Evolutionary conservation across 2,797 vertebrate genomes (phyloP).

Genomic region (Pampus argenteus): DNA sequence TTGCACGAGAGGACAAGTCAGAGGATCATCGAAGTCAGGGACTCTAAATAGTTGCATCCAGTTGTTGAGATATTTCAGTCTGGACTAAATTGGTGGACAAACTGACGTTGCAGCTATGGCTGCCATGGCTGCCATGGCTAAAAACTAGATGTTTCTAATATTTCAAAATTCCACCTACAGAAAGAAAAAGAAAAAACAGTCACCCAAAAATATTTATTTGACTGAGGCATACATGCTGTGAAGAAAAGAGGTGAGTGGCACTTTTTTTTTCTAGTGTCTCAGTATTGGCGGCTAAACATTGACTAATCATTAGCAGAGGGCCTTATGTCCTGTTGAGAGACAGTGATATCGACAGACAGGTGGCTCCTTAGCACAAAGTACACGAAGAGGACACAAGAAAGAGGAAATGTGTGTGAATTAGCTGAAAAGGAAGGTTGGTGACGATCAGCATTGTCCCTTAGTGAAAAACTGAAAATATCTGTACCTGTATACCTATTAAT

Average conservation of each 20-base stretch:
- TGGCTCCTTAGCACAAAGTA: neutral
- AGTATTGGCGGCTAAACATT: constrained; percentile 27
- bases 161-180: neutral
- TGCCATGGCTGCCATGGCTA: too few relatives aligned
- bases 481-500: neutral
- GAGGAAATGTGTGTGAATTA: neutral
- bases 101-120: neutral
- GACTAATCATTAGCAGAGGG: constrained; percentile 31
- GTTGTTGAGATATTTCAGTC: too few relatives aligned
- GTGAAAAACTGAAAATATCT: neutral
- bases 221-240: neutral
- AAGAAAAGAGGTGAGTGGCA: neutral
- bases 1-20: too few relatives aligned
- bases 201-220: neutral
- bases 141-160: neutral
- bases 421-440: constrained; percentile 14
- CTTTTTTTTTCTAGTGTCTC: constrained; percentile 12
- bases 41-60: too few relatives aligned
- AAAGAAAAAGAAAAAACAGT: neutral
- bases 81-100: neutral
- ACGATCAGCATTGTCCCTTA: neutral
- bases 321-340: constrained; percentile 1
- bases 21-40: too few relatives aligned
- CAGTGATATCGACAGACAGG: neutral
- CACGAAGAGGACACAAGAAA: neutral